Evolutionary conservation across 2,888 invertebrate genomes (phyloP).

Genomic region (Villa cingulata): DNA sequence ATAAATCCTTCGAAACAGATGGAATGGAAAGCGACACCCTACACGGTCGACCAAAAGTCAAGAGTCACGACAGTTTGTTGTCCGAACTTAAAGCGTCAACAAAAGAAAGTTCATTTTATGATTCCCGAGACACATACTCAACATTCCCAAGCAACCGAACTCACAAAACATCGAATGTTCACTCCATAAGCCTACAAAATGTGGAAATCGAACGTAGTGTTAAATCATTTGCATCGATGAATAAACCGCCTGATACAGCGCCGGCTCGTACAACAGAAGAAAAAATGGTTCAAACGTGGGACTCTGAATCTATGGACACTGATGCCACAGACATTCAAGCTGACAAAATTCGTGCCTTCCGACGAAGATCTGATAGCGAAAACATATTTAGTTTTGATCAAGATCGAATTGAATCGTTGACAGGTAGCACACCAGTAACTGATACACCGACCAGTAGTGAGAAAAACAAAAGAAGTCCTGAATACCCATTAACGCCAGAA

Average conservation of each 20-base stretch:
- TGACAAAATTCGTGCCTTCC: constrained; percentile 37
- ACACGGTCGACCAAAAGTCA: constrained; percentile 34
- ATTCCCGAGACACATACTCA: constrained; percentile 46
- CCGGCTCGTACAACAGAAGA: constrained; percentile 23
- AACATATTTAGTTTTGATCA: constrained; percentile 65
- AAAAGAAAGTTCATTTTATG: constrained; percentile 38
- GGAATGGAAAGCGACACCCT: constrained; percentile 21
- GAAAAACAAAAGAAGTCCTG: constrained; percentile 43
- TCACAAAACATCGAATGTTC: constrained; percentile 47
- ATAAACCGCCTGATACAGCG: constrained; percentile 29
- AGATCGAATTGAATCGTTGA: constrained; percentile 57
- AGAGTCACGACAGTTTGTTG: constrained; percentile 46
- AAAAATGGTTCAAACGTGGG: constrained; percentile 28
- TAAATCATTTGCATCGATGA: constrained; percentile 25
- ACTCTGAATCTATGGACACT: constrained; percentile 1
- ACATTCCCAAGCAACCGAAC: constrained; percentile 46
- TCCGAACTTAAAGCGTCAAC: constrained; percentile 37
- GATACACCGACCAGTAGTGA: constrained; percentile 36
- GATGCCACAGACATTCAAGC: constrained; percentile 29
- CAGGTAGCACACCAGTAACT: constrained; percentile 38
- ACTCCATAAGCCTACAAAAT: constrained; percentile 55
- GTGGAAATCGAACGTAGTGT: constrained; percentile 52
- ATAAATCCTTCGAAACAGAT: constrained; percentile 13
- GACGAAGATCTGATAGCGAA: constrained; percentile 53
- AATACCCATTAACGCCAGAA: constrained; percentile 41